Base-by-base conservation (phyloP, 2,113 vertebrate species). In the Spea bombifrons region DNA sequence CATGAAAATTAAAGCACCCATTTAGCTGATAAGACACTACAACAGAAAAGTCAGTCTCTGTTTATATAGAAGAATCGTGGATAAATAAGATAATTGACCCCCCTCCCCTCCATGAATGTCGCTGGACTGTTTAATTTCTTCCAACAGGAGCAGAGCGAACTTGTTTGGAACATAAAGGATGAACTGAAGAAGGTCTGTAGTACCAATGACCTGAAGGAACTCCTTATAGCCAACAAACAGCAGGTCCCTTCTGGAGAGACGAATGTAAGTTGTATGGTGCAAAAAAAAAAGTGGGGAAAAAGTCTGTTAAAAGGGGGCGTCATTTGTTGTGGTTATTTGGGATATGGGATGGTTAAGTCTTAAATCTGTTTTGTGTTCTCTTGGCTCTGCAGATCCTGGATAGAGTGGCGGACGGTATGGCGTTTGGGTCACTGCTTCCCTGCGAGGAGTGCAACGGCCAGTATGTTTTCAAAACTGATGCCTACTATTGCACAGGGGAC, bases 141-240 rank as follows among this genome's bases (percentile, higher is more conserved):
- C 81, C 73, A 66, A 13, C 83, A 99, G 97, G 94, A 90, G 73
- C 97, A 99, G 84, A 97, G 92, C 0, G 93, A 98, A 83, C 84
- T 98, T 83, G 92, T 99, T 71, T 99, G 97, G 97, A 92, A 89
- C 66, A 91, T 98, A 85, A 99, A 98, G 82, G 97, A 99, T 55
- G 96, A 98, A 80, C 88, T 99, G 84, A 97, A 90, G 91, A 98
- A 95, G 82, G 86, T 77, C 2, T 98, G 96, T 71, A 98, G 95
- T 0, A 88, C 87, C 7, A 97, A 95, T 0, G 97, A 99, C 85
- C 91, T 99, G 88, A 97, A 97, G 81, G 96, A 99, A 87, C 91
- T 99, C 84, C 94, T 99, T 75, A 97, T 98, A 0, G 96, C 95
- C 81, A 99, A 99, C 82, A 85, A 90, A 65, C 97, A 99, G 86